Evolutionary conservation across 2,113 vertebrate species (phyloP), one percentile per base, ranked within the genome.

Genomic region (Trogon melanurus): DNA sequence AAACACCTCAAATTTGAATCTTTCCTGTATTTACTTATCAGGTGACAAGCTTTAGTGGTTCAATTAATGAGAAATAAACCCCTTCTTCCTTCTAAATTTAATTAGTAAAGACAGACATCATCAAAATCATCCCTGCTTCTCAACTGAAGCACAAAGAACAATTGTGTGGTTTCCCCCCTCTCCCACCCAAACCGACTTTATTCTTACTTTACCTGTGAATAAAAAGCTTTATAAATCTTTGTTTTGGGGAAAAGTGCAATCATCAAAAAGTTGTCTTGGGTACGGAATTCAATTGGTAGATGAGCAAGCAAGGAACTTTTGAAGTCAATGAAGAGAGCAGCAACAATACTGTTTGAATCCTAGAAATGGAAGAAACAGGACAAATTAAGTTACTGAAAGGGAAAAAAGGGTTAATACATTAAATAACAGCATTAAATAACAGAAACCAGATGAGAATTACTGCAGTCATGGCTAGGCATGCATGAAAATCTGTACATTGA

Each of bases 171-270:
- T 69, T 18, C 5, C 3, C 32, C 8, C 6, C 17, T 21, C 27
- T 12, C 45, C 19, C 20, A 26, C 2, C 20, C 76, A 73, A 94
- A 34, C 2, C 11, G 41, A 88, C 10, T 2, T 65, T 56, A 51
- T 32, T 47, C 60, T 54, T 25, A 5, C 6, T 29, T 96, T 97
- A 99, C 99, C 99, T 99, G 98, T 79, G 98, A 98, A 94, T 99
- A 99, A 96, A 99, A 99, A 74, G 98, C 96, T 96, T 98, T 98
- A 96, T 99, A 99, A 93, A 98, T 98, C 96, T 98, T 99, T n/a
- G 98, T 99, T 89, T 97, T 98, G 70, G 98, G 98, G 93, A 98
- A 98, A 88, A 99, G 98, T 84, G 98, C 98, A 92, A 99, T 98
- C 93, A 98, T 98, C 96, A 99, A 96, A 67, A 98, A 98, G 88